A percentile compares a stretch with the other conserved stretches of the same genome.
Conservation (phyloP, 2,888 invertebrate species). For the Troides aeacus region DNA sequence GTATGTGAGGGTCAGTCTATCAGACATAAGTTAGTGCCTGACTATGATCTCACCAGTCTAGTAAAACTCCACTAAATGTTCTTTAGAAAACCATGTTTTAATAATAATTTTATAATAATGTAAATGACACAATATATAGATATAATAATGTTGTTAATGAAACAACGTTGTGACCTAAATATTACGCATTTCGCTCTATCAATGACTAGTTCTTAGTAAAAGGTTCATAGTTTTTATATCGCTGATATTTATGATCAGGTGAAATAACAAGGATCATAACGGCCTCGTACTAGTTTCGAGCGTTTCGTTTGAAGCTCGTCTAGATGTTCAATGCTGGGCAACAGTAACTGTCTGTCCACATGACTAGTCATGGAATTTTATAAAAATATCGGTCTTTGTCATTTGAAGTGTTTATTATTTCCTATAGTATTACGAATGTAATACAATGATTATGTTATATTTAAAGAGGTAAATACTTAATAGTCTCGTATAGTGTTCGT, state of each 20-base stretch:
- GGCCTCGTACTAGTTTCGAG: conserved; percentile 49
- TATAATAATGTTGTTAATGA: not conserved
- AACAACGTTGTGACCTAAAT: not conserved
- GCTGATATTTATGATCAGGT: conserved; percentile 15
- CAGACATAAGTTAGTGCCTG: not conserved
- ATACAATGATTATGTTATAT: no score
- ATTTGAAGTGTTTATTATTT: no score
- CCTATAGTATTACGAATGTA: no score
- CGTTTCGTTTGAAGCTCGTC: conserved; percentile 43
- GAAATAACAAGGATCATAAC: conserved; percentile 38
- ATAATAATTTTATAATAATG: not conserved
- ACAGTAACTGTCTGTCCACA: conserved; percentile 31
- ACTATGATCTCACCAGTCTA: no score
- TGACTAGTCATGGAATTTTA: not conserved
- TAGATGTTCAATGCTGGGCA: conserved; percentile 47
- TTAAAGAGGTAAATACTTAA: no score
- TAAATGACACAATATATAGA: not conserved
- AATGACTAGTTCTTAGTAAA: conserved; percentile 24
- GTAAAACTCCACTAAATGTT: no score
- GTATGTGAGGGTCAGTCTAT: no score
- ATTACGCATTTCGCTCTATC: not conserved
- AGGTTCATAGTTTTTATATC: conserved; percentile 21
- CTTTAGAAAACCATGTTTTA: not conserved
- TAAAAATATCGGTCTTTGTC: not conserved
- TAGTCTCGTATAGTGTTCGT: no score